Conservation (phyloP, 2,888 invertebrate genomes). For the Brenthis daphne region DNA sequence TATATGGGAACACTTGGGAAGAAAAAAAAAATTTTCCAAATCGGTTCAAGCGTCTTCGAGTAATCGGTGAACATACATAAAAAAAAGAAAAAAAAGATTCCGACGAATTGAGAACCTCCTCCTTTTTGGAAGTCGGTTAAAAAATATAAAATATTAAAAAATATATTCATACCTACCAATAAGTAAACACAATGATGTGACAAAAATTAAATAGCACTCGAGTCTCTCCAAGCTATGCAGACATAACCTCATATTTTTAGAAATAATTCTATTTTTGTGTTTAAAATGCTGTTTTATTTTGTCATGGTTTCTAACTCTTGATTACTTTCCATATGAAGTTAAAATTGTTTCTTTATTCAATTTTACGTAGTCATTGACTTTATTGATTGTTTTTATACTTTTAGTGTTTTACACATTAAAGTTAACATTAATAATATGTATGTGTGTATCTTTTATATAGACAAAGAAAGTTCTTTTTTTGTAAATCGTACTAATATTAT, state of each 20-base stretch:
- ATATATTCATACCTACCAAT: slow-evolving; percentile 5
- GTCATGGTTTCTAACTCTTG: slow-evolving; percentile 8
- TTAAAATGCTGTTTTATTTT: background rate
- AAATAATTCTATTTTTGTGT: background rate
- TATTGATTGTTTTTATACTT: background rate
- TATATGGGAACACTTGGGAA: too few species aligned
- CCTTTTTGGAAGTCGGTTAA: too few species aligned
- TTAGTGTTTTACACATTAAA: background rate
- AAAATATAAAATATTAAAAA: background rate
- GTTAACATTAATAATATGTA: too few species aligned
- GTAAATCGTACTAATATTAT: too few species aligned
- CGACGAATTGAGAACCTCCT: too few species aligned
- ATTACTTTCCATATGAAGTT: background rate
- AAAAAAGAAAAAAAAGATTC: too few species aligned
- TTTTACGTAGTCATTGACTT: background rate
- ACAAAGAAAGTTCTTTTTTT: too few species aligned
- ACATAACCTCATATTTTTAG: slow-evolving; percentile 2
- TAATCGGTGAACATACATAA: too few species aligned
- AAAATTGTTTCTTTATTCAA: background rate
- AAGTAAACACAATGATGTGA: background rate
- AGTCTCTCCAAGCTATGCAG: background rate
- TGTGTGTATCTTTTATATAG: too few species aligned
- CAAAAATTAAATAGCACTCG: background rate
- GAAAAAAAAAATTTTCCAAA: too few species aligned
- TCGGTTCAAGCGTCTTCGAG: too few species aligned